phyloP scores from a whole-genome alignment of 2,888 invertebrate species.

The Nomada lathburiana region DNA sequence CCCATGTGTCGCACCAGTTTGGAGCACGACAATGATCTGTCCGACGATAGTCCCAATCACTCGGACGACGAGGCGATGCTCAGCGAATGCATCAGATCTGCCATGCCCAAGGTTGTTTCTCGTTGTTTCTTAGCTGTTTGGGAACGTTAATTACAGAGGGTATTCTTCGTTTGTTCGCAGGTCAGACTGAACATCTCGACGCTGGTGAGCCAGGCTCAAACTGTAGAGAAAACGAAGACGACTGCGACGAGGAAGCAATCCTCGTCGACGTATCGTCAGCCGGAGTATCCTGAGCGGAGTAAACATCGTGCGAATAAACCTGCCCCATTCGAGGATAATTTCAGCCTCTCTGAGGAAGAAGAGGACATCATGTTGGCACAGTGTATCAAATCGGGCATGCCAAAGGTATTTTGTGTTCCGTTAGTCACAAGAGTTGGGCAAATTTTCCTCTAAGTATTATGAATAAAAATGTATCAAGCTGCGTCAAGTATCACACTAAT shows the following conservation, averaged over 20 bases:
- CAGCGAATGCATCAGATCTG: constrained; percentile 88
- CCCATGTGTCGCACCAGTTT: constrained; percentile 50
- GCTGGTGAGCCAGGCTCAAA: constrained; percentile 54
- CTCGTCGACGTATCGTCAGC: constrained; percentile 57
- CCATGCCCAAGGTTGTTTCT: constrained; percentile 86
- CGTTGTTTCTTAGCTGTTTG: too few species aligned
- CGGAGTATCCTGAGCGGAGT: constrained; percentile 43
- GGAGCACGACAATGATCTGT: constrained; percentile 84
- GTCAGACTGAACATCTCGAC: constrained; percentile 56
- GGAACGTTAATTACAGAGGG: too few species aligned
- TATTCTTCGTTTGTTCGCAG: constrained; percentile 19
- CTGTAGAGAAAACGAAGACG: constrained; percentile 51
- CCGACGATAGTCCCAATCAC: constrained; percentile 88
- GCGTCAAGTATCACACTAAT: too few species aligned
- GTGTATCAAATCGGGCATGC: constrained; percentile 88
- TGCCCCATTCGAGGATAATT: constrained; percentile 86
- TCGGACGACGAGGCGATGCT: constrained; percentile 88
- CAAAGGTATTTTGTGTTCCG: constrained; percentile 84
- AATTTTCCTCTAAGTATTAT: too few species aligned
- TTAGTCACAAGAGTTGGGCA: not conserved
- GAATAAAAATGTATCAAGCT: too few species aligned
- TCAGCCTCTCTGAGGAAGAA: constrained; percentile 86
- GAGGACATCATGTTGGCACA: constrained; percentile 88
- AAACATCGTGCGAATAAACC: constrained; percentile 45
- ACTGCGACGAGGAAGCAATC: constrained; percentile 36